Conservation (phyloP, 2,888 invertebrate species). For the Melanostoma mellinum region DNA sequence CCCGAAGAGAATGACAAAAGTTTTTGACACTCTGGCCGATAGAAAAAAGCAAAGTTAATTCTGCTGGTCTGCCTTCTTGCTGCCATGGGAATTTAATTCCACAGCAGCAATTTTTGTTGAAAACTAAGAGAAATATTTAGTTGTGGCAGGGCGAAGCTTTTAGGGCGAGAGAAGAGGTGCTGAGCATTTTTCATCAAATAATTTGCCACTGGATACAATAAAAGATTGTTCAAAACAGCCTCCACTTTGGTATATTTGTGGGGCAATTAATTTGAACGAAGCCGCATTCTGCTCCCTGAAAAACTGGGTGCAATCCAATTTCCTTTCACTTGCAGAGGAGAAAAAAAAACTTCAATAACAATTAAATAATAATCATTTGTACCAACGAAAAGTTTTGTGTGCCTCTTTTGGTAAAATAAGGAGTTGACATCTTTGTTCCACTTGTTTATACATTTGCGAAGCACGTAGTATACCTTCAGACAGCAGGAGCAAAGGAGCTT, state of each 20-base stretch:
- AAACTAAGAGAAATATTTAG: constrained; percentile 5
- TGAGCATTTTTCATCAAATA: constrained; percentile 37
- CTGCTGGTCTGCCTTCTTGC: not conserved
- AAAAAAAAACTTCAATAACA: constrained; percentile 39
- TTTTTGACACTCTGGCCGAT: constrained; percentile 25
- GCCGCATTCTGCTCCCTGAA: constrained; percentile 43
- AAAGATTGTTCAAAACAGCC: constrained; percentile 35
- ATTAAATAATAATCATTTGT: constrained; percentile 71
- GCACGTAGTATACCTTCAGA: constrained; percentile 1
- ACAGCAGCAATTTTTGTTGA: constrained; percentile 32
- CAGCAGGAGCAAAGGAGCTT: constrained; percentile 26
- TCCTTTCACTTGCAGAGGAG: constrained; percentile 43
- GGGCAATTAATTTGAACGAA: constrained; percentile 22
- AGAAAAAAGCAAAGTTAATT: constrained; percentile 10
- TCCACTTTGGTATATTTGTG: constrained; percentile 29
- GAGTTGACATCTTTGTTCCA: constrained; percentile 51
- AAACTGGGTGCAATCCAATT: constrained; percentile 56
- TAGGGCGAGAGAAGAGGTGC: not conserved
- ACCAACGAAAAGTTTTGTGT: constrained; percentile 53
- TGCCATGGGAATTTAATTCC: constrained; percentile 43
- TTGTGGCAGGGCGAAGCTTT: too few species aligned
- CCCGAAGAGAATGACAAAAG: constrained; percentile 34
- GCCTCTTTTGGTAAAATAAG: not conserved
- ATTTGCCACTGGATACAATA: constrained; percentile 22
- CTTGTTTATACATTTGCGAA: not conserved